A percentile compares a stretch with the other conserved stretches of the same genome.
Conservation (phyloP, 2,113 vertebrate genomes). For the Oxyura jamaicensis region DNA sequence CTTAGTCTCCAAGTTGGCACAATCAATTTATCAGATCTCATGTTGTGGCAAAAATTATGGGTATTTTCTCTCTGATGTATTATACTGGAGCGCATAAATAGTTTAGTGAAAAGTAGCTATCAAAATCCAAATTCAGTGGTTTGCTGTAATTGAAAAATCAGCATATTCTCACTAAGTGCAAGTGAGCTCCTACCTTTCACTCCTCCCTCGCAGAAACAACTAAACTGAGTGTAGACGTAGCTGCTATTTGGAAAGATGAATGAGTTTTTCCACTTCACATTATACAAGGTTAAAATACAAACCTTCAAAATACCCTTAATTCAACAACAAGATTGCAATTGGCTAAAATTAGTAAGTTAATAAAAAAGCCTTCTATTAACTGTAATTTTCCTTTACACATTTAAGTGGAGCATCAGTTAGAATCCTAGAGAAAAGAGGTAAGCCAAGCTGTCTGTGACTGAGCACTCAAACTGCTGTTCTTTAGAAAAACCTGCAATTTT, state of each 20-base stretch:
- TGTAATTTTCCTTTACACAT: background rate
- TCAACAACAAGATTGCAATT: background rate
- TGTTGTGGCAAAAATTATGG: slow-evolving; percentile 13
- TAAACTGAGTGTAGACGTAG: background rate
- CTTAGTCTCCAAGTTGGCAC: slow-evolving; percentile 6
- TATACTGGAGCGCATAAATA: slow-evolving; percentile 10
- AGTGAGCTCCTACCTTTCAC: background rate
- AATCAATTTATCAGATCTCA: slow-evolving; percentile 18
- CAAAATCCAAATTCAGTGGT: background rate
- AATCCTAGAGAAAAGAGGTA: background rate
- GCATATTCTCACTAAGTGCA: background rate
- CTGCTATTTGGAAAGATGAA: background rate
- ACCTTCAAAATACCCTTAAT: background rate
- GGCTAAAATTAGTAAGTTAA: background rate
- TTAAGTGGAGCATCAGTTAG: background rate
- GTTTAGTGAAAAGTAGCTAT: slow-evolving; percentile 14
- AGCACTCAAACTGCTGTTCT: background rate
- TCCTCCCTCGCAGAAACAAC: background rate
- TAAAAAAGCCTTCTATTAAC: background rate
- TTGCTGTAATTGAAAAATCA: background rate
- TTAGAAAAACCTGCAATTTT: background rate
- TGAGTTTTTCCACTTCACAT: background rate
- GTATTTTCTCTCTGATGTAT: slow-evolving; percentile 16
- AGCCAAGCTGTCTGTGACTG: background rate
- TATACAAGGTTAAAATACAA: background rate